Evolutionary conservation across 1,140 invertebrate genomes (phyloP), one percentile per base, ranked within the genome.

Genomic region (Neomicropteryx cornuta): DNA sequence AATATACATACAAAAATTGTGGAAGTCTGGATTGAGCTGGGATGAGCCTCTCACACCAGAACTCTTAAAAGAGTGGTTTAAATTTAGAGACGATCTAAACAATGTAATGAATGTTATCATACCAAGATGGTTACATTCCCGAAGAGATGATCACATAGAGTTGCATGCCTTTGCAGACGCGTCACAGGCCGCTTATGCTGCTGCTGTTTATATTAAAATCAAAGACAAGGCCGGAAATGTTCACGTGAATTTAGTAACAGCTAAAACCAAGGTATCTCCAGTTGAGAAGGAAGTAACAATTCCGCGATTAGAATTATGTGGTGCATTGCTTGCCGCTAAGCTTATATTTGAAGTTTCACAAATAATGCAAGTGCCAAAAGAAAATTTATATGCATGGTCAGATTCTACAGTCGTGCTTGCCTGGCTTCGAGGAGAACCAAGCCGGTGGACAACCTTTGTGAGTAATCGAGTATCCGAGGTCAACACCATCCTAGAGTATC

Each of bases 1-100:
- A 45, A 49, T 63, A 10, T 48, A 64, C 4, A 52, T 63, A 18
- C 59, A 65, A 45, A 50, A 53, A 38, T 13, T 64, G 3, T 59
- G 60, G 59, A 36, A 44, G 35, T 14, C 21, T n/a, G 43, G 48
- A 21, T 14, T 52, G 13, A 28, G 38, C 5, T 62, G 61, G 58
- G 59, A 65, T 42, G 41, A 46, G 11, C 13, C 24, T 14, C 29
- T 56, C 20, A 32, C 46, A 8, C 21, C 14, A 17, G 42, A 48
- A 4, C 24, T 50, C 3, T 23, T 24, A 10, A 16, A 27, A 16
- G 45, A 47, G 18, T 47, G 51, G 46, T n/a, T 46, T 16, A 39
- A 19, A 16, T 49, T 34, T 34, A 34, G 38, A 36, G 22, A 43
- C 11, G 31, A 48, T 13, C 36, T 54, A 20, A 10, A 14, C 5